phyloP scores from a whole-genome alignment of 2,888 invertebrate genomes.

The Encarsia formosa region DNA sequence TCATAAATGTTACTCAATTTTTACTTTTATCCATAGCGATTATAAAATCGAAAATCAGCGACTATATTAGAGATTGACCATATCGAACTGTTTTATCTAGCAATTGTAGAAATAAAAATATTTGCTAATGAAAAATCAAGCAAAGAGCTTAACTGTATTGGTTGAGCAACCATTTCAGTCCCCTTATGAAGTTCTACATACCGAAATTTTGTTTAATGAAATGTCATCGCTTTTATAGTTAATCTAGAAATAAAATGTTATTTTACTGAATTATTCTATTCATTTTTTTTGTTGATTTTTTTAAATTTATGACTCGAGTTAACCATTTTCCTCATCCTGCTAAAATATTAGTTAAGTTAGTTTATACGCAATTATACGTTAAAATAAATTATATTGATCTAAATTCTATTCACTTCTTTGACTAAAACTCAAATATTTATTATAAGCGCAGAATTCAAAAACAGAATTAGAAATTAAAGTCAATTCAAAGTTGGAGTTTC shows the following conservation, averaged over 20 bases:
- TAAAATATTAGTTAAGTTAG: too few species aligned
- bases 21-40: slow-evolving; percentile 5
- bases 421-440: too few species aligned
- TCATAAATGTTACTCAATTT: not conserved
- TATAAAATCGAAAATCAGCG: slow-evolving; percentile 18
- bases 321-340: too few species aligned
- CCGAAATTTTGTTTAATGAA: slow-evolving; percentile 27
- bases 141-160: slow-evolving; percentile 25
- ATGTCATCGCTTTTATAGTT: slow-evolving; percentile 30
- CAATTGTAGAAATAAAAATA: slow-evolving; percentile 14
- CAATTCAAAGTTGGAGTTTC: too few species aligned
- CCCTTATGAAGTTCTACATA: slow-evolving; percentile 18
- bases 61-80: slow-evolving; percentile 25
- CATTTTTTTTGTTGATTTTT: too few species aligned
- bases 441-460: too few species aligned
- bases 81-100: slow-evolving; percentile 28
- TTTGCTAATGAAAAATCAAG: slow-evolving; percentile 25
- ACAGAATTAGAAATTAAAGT: too few species aligned
- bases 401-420: too few species aligned
- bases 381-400: too few species aligned
- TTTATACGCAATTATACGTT: too few species aligned
- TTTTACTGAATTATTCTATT: slow-evolving; percentile 31
- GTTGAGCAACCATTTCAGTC: slow-evolving; percentile 27
- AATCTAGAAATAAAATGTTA: slow-evolving; percentile 30
- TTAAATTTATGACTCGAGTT: too few species aligned